phyloP scores from a whole-genome alignment of 2,797 vertebrate genomes.

The Eutrigla gurnardus region DNA sequence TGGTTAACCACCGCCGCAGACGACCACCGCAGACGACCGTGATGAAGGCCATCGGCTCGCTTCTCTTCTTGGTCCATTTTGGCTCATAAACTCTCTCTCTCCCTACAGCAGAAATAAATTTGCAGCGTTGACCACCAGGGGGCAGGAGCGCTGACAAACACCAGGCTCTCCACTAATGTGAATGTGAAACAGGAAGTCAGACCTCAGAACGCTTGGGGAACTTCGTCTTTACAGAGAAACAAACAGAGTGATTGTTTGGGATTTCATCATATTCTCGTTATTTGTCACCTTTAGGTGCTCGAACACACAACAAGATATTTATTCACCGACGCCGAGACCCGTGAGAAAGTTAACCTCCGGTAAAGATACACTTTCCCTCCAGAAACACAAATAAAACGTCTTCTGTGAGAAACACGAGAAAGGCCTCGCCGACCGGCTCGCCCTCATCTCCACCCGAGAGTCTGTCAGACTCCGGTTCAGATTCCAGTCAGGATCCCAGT shows the following conservation, averaged over 20 bases:
- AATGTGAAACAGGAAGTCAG: background rate
- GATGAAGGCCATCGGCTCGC: conserved; percentile 10
- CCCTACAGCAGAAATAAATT: conserved; percentile 30
- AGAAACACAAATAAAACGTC: no score
- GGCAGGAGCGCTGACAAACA: conserved; percentile 43
- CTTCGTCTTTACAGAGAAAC: conserved; percentile 6
- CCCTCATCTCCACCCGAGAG: no score
- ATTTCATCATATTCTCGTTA: conserved; percentile 39
- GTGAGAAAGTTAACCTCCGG: no score
- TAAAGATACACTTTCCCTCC: background rate
- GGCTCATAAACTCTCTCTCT: conserved; percentile 2
- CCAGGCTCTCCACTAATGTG: conserved; percentile 50
- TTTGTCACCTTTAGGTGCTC: background rate
- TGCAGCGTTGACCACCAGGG: conserved; percentile 32
- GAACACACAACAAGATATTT: no score
- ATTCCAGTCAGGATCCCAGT: no score
- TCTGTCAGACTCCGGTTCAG: no score
- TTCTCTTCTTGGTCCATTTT: background rate
- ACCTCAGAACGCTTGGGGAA: background rate
- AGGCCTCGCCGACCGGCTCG: no score
- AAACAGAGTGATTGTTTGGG: conserved; percentile 37
- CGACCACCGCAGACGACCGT: conserved; percentile 7
- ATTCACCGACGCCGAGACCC: no score
- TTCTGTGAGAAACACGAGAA: no score
- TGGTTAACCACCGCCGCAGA: background rate